phyloP scores from a whole-genome alignment of 1,140 invertebrate genomes.

The Diachasma alloeum region DNA sequence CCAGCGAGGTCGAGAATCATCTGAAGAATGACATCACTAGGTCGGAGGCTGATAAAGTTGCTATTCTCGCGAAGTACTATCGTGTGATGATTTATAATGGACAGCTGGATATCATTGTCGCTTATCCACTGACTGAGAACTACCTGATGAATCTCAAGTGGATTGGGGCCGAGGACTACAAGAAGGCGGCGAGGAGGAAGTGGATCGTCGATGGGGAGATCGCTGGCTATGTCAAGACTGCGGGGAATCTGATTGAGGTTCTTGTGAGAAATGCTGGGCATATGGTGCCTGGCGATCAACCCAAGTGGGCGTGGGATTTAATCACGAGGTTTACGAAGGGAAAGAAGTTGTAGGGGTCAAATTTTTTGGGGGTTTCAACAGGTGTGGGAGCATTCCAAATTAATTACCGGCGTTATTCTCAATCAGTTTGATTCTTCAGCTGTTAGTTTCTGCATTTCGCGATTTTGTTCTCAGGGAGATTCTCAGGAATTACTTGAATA shows the following conservation, averaged over 20 bases:
- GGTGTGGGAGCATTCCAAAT: too few relatives aligned
- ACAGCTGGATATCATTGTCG: constrained; percentile 85
- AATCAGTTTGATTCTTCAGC: too few relatives aligned
- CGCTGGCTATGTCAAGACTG: constrained; percentile 80
- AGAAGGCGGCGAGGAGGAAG: constrained; percentile 69
- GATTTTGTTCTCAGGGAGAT: too few relatives aligned
- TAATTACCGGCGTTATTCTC: too few relatives aligned
- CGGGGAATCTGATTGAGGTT: constrained; percentile 80
- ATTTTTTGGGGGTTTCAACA: background rate
- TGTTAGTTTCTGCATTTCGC: too few relatives aligned
- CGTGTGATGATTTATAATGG: constrained; percentile 82
- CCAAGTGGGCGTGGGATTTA: constrained; percentile 78
- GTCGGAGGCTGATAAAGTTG: constrained; percentile 79
- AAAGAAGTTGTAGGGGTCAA: constrained; percentile 50
- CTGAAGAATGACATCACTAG: constrained; percentile 84
- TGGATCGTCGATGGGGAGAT: constrained; percentile 77
- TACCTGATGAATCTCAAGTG: constrained; percentile 77
- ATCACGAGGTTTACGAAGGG: constrained; percentile 79
- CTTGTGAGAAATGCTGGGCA: constrained; percentile 84
- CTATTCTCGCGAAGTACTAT: constrained; percentile 74
- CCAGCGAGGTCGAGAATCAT: constrained; percentile 71
- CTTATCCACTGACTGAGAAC: constrained; percentile 79
- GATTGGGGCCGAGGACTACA: constrained; percentile 71
- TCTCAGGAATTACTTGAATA: too few relatives aligned
- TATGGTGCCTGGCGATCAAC: constrained; percentile 84